Evolutionary conservation across 2,797 vertebrate species (phyloP).

Genomic region (Manis pentadactyla): DNA sequence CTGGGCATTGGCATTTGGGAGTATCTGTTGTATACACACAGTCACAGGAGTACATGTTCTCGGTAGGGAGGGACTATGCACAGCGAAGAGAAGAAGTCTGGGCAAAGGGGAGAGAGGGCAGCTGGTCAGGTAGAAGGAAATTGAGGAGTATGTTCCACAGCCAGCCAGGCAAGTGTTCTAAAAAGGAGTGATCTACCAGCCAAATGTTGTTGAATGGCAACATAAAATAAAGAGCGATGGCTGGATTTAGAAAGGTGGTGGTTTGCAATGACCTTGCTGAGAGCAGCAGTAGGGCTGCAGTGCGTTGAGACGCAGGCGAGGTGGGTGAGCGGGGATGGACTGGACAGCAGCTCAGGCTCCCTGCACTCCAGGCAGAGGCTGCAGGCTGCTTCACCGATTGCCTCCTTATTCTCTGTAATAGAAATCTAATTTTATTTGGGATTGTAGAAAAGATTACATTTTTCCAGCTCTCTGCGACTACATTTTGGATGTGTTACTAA

Average conservation of each 20-base stretch:
- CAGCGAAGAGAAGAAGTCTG: neutral
- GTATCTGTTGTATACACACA: no score
- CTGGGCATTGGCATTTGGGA: neutral
- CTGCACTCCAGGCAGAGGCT: no score
- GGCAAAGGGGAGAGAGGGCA: neutral
- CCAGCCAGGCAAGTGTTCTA: neutral
- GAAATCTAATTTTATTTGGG: neutral
- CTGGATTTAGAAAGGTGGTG: neutral
- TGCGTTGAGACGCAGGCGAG: no score
- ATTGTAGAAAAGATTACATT: neutral
- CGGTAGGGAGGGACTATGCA: neutral
- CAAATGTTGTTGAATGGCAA: neutral
- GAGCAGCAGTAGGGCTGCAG: neutral
- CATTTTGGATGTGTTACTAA: neutral
- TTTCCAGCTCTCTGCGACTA: neutral
- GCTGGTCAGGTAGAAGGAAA: neutral
- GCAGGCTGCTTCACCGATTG: neutral
- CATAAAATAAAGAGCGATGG: neutral
- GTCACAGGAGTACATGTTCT: fast-evolving
- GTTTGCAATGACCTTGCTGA: neutral
- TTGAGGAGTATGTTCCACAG: fast-evolving
- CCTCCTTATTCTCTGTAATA: neutral
- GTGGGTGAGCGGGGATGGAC: neutral
- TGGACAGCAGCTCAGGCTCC: neutral
- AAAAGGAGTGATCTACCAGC: neutral